Base-by-base conservation (phyloP, 2,113 vertebrate species). In the Dipodomys merriami region DNA sequence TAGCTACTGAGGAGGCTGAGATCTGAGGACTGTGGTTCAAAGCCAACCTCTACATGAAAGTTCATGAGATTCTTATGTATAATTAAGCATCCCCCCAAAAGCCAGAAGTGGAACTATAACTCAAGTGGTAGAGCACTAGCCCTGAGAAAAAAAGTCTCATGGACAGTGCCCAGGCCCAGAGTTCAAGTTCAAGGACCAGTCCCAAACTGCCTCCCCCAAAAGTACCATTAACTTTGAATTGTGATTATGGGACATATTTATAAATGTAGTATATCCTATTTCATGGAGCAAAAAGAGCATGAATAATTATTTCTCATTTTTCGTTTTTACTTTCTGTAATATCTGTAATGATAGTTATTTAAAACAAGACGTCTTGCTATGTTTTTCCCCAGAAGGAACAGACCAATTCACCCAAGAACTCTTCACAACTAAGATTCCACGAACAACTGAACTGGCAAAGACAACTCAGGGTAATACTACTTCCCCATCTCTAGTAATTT, bases 381-480 rank as follows among this genome's bases (percentile, higher is more conserved):
- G 65, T 77, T 95, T 90, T 79, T 86, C 94, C 95, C 77, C 93
- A 82, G 82, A 97, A 97, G 97, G 97, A 95, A 90, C 87, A 69
- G 91, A 95, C 93, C 94, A 95, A 78, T 67, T 93, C 46, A 97
- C 96, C 57, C 97, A 96, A 80, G 97, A 96, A 71, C 69, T 30
- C 95, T 82, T 92, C 87, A 96, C 98, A 90, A 96, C 96, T 78
- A 79, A 94, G 95, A 88, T 96, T 92, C 97, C 97, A 95, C 95
- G 2, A 94, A 88, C 95, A 86, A 96, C 97, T 94, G 97, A 98
- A 90, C 86, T 92, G 95, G 93, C 95, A 97, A 98, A 79, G 92
- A 94, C 97, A 91, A 97, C 96, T 79, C 83, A 82, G 86, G 98
- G 98, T 98, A 98, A 98, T 93, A 23, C 13, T 49, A 0, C 57